Percentiles rank a stretch among this genome's conserved stretches.
phyloP scores from a whole-genome alignment of 2,113 vertebrate species.

The Arothron firmamentum region DNA sequence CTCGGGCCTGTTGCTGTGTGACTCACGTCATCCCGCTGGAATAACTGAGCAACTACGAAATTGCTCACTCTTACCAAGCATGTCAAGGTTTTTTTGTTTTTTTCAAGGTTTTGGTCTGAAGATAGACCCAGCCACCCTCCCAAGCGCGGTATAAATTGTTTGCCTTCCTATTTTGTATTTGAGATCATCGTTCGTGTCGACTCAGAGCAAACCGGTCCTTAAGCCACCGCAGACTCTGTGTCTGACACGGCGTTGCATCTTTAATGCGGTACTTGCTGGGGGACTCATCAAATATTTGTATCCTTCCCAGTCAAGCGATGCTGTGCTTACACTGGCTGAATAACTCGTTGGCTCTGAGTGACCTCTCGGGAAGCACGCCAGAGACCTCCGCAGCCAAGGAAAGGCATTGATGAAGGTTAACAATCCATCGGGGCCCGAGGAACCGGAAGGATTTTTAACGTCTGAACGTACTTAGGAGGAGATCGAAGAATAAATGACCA shows the following conservation, averaged over 20 bases:
- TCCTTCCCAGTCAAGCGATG: slow-evolving; percentile 50
- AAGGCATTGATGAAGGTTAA: slow-evolving; percentile 60
- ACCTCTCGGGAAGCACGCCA: slow-evolving; percentile 32
- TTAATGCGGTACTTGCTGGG: slow-evolving; percentile 55
- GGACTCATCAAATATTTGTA: slow-evolving; percentile 72
- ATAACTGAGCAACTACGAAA: slow-evolving; percentile 10
- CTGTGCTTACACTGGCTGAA: slow-evolving; percentile 43
- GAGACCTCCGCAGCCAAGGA: slow-evolving; percentile 46
- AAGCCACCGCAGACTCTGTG: slow-evolving; percentile 39
- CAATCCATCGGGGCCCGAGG: slow-evolving; percentile 43
- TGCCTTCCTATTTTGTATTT: slow-evolving; percentile 17
- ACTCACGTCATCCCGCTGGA: slow-evolving; percentile 15
- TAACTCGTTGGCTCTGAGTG: slow-evolving; percentile 32
- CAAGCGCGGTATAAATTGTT: slow-evolving; percentile 22
- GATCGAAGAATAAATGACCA: slow-evolving; percentile 15
- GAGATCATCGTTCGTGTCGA: slow-evolving; percentile 42
- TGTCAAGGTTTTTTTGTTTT: not conserved
- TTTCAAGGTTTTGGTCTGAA: not conserved
- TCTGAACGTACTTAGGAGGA: slow-evolving; percentile 35
- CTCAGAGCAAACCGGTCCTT: slow-evolving; percentile 42
- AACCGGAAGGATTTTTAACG: slow-evolving; percentile 6
- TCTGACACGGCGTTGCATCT: slow-evolving; percentile 59
- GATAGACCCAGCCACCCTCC: slow-evolving; percentile 4
- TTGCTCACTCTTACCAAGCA: not conserved
- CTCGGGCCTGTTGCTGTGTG: slow-evolving; percentile 26